Evolutionary conservation across 2,797 vertebrate species (phyloP).

Genomic region (Gobionotothen gibberifrons): DNA sequence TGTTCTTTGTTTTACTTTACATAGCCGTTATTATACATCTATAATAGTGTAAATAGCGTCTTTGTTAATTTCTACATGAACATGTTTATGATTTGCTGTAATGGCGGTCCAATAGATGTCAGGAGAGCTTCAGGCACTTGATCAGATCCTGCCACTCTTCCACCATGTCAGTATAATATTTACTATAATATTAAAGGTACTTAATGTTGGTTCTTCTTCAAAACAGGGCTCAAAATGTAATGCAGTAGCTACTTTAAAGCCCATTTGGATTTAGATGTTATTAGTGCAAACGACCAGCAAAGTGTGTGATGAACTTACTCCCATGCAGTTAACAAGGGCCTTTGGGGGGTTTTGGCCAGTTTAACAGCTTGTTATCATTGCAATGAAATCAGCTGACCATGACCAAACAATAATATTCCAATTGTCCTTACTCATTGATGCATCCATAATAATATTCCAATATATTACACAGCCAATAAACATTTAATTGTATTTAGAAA

Average conservation of each 20-base stretch:
- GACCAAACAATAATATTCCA: not conserved
- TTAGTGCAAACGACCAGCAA: not conserved
- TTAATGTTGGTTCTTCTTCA: too few species aligned
- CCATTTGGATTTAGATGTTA: not conserved
- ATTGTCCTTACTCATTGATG: not conserved
- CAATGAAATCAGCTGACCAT: not conserved
- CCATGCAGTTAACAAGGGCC: not conserved
- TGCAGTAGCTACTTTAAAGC: not conserved
- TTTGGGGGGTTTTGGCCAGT: not conserved
- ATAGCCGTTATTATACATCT: too few species aligned
- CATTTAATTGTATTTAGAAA: not conserved
- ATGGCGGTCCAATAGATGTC: not conserved
- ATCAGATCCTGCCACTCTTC: too few species aligned
- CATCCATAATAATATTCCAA: not conserved
- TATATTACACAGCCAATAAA: not conserved
- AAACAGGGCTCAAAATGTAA: not conserved
- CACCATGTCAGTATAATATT: too few species aligned
- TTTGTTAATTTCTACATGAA: too few species aligned
- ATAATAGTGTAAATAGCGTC: too few species aligned
- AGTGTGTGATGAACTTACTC: not conserved
- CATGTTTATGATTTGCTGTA: not conserved
- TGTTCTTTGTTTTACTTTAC: not conserved
- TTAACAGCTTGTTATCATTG: not conserved
- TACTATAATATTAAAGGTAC: not conserved
- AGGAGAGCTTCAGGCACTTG: not conserved